Evolutionary conservation across 1,140 invertebrate species (phyloP).

Genomic region (Trypoxylus dichotomus): DNA sequence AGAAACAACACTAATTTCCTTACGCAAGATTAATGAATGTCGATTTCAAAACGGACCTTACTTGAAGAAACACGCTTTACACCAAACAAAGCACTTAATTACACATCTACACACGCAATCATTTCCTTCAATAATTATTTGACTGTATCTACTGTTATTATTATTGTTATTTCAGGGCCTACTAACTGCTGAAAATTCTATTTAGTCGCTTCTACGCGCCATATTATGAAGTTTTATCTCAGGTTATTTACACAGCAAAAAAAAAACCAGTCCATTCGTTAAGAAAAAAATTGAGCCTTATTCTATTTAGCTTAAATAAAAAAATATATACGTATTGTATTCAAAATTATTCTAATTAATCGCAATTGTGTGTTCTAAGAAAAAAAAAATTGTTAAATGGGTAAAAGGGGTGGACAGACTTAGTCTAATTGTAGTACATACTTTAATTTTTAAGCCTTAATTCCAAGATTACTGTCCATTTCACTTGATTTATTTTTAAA

Average conservation of each 20-base stretch:
- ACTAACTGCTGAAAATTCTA: slow-evolving; percentile 14
- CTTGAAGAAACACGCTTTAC: too few relatives aligned
- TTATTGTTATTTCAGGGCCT: slow-evolving; percentile 15
- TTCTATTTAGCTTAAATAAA: not conserved
- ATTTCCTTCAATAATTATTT: not conserved
- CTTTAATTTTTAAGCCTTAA: not conserved
- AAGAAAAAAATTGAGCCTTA: too few relatives aligned
- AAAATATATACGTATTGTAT: not conserved
- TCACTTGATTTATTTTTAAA: not conserved
- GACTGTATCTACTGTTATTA: not conserved
- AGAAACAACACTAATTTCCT: too few relatives aligned
- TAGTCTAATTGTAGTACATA: too few relatives aligned
- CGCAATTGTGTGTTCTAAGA: not conserved
- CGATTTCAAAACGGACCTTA: too few relatives aligned
- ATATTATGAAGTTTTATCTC: not conserved
- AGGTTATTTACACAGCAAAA: not conserved
- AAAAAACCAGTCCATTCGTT: not conserved
- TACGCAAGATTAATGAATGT: too few relatives aligned
- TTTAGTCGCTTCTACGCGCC: not conserved
- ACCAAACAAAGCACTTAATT: too few relatives aligned
- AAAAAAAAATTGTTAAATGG: not conserved
- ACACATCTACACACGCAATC: too few relatives aligned
- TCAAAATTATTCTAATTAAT: too few relatives aligned
- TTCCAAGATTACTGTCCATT: not conserved
- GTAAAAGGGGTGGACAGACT: not conserved